phyloP scores from a whole-genome alignment of 2,888 invertebrate genomes.

The Blera fallax region DNA sequence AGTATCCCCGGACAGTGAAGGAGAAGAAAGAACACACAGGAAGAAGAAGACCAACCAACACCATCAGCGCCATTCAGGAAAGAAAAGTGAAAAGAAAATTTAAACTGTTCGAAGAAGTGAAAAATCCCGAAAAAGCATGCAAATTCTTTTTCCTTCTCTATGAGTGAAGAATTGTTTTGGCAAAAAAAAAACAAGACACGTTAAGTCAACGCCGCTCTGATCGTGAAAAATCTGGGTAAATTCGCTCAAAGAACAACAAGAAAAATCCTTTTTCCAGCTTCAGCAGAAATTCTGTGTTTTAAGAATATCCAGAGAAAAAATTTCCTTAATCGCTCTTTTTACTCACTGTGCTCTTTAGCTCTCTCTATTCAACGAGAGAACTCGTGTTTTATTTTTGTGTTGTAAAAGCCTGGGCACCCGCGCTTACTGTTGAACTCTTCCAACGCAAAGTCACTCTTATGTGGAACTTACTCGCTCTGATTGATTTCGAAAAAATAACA shows the following conservation, averaged over 20 bases:
- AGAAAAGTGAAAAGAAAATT: conserved; percentile 48
- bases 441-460: background rate
- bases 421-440: conserved; percentile 28
- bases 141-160: background rate
- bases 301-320: background rate
- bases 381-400: background rate
- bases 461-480: conserved; percentile 29
- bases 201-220: background rate
- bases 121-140: background rate
- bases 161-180: background rate
- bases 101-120: background rate
- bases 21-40: conserved; percentile 45
- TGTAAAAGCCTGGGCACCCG: conserved; percentile 18
- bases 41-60: conserved; percentile 43
- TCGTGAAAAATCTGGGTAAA: background rate
- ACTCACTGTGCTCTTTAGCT: conserved; percentile 5
- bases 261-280: conserved; percentile 8
- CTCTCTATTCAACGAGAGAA: background rate
- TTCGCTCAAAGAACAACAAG: background rate
- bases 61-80: conserved; percentile 40
- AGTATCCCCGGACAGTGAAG: conserved; percentile 65
- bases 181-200: background rate
- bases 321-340: conserved; percentile 4
- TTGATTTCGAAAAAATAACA: conserved; percentile 64
- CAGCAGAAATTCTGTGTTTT: background rate